Base-by-base conservation (phyloP, 2,888 invertebrate genomes). In the Halictus quadricinctus region DNA sequence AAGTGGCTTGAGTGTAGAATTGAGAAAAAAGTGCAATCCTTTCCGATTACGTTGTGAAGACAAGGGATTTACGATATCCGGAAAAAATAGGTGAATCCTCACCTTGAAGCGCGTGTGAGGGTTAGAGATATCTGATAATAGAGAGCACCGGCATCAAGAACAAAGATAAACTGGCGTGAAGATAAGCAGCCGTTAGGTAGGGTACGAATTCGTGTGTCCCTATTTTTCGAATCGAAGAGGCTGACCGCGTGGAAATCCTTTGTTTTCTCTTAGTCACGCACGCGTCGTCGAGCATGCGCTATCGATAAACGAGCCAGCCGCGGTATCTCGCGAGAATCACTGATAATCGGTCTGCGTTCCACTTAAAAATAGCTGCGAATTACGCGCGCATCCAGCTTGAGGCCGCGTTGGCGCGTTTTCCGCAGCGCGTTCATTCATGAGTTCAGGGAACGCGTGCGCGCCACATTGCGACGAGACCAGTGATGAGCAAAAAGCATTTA, bases 331-430 rank as follows among this genome's bases (percentile, higher is more conserved):
- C 64, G 76, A 64, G 88, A 82, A 90, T 90, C 89, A 76, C 83
- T 87, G 89, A 90, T 90, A 89, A 89, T 90, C 80, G 90, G 54
- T 90, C 88, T 85, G 81, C 77, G 85, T 76, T 80, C 80, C 83
- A 80, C 80, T 90, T 90, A 90, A 90, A 90, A 90, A 90, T 90
- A 90, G 78, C 84, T 73, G 25, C 60, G 75, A 81, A 88, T 88
- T 86, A 88, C 80, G 76, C 75, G 87, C 80, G 77, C 69, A 69
- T 58, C 80, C 60, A 50, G 66, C 46, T 74, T 79, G 66, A 74
- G 80, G 60, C 48, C 81, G 75, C 72, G 78, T 48, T 79, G 81
- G 58, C 79, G 83, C 72, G 78, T 80, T 82, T 85, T 82, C 76
- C 36, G 77, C 81, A 73, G 21, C 77, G 43, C 72, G 82, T 90